Evolutionary conservation across 1,140 invertebrate genomes (phyloP).

Genomic region (Episyrphus balteatus): DNA sequence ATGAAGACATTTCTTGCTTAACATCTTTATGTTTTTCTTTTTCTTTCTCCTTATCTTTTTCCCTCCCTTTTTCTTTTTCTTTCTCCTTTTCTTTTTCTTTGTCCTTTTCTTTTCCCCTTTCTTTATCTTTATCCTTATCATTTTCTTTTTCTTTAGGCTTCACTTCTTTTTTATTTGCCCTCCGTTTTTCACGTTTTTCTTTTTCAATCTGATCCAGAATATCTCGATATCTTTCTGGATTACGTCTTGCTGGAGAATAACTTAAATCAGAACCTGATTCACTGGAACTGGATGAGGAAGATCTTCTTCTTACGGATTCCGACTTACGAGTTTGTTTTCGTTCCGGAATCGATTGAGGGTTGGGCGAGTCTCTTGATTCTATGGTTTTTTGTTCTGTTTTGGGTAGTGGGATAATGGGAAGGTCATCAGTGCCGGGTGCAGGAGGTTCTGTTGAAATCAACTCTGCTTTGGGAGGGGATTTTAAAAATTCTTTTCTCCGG

Average conservation of each 20-base stretch:
- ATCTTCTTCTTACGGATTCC: background rate
- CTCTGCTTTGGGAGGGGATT: too few relatives aligned
- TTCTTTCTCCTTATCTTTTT: too few relatives aligned
- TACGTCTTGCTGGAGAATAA: constrained; percentile 50
- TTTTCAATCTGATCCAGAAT: constrained; percentile 43
- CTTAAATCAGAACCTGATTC: constrained; percentile 37
- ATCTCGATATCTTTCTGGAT: constrained; percentile 52
- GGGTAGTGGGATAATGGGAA: too few relatives aligned
- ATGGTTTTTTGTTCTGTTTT: too few relatives aligned
- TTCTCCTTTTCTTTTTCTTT: constrained; percentile 9
- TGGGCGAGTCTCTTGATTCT: too few relatives aligned
- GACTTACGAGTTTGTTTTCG: too few relatives aligned
- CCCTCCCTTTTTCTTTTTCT: constrained; percentile 1
- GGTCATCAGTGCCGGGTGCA: too few relatives aligned
- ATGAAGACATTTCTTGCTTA: too few relatives aligned
- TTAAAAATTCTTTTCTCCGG: too few relatives aligned
- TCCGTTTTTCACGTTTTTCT: constrained; percentile 34
- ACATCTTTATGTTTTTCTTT: too few relatives aligned
- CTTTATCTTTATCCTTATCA: constrained; percentile 3
- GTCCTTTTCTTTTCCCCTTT: background rate
- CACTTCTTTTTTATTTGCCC: constrained; percentile 3
- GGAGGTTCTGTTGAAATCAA: too few relatives aligned
- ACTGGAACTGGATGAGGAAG: background rate
- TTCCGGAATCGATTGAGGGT: too few relatives aligned
- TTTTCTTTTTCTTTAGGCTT: constrained; percentile 5